phyloP scores from a whole-genome alignment of 2,113 vertebrate genomes.

The Phainopepla nitens region DNA sequence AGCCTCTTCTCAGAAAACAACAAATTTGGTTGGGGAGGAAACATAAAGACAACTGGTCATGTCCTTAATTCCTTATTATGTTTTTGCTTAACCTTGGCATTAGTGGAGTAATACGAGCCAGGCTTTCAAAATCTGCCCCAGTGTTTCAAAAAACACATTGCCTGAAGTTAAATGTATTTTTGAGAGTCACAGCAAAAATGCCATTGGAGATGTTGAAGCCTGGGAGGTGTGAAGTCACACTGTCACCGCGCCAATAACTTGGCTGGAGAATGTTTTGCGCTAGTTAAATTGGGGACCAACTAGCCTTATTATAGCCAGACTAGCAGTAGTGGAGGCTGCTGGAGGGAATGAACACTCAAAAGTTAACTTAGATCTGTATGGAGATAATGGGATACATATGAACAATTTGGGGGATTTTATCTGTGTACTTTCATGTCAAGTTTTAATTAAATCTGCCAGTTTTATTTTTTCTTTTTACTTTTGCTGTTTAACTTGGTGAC shows the following conservation, averaged over 20 bases:
- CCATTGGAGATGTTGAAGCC: not conserved
- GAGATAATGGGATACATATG: not conserved
- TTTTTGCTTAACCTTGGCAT: not conserved
- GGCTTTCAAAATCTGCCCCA: not conserved
- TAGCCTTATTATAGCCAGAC: not conserved
- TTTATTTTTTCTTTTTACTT: not conserved
- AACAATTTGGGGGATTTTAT: not conserved
- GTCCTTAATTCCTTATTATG: not conserved
- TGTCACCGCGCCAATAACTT: not conserved
- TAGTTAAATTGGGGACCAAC: not conserved
- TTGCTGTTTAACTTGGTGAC: not conserved
- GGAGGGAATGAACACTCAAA: not conserved
- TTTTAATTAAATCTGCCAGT: not conserved
- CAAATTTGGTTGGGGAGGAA: not conserved
- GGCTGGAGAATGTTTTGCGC: not conserved
- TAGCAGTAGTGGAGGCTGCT: not conserved
- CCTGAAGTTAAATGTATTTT: not conserved
- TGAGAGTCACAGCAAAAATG: not conserved
- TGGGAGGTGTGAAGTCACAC: not conserved
- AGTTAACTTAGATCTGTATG: not conserved
- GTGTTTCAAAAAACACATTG: not conserved
- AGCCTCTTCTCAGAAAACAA: not conserved
- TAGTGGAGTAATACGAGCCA: not conserved
- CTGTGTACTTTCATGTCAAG: not conserved
- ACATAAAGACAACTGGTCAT: not conserved